These are phyloP conservation scores for Philereme transversata DNA, from an alignment of 2,888 invertebrate species.

Conservation along the genomic window DNA sequence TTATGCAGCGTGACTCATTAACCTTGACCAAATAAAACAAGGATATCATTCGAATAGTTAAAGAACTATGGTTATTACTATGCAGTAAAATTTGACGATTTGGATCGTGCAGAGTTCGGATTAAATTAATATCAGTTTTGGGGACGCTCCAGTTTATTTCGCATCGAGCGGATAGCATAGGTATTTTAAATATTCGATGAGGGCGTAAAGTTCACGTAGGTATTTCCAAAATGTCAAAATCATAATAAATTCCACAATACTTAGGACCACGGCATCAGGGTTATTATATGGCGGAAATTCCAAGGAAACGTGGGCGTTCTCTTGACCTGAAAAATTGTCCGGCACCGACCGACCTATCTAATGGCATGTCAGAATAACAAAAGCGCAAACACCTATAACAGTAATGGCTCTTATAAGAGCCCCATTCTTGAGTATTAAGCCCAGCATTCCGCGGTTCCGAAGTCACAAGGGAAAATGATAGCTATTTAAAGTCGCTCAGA, in stretches of 20 bases:
- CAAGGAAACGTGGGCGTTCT: slow-evolving; percentile 17
- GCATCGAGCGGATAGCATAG: too few species aligned
- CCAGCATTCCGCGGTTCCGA: slow-evolving; percentile 54
- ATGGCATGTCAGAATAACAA: slow-evolving; percentile 49
- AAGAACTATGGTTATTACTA: too few species aligned
- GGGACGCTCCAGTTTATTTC: too few species aligned
- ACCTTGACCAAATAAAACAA: too few species aligned
- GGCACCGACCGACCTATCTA: slow-evolving; percentile 30
- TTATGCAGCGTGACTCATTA: too few species aligned
- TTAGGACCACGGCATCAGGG: not conserved
- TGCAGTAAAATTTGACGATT: too few species aligned
- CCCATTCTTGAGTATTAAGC: slow-evolving; percentile 57
- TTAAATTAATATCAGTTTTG: too few species aligned
- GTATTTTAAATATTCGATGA: too few species aligned
- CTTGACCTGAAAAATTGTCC: slow-evolving; percentile 30
- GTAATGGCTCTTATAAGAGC: slow-evolving; percentile 57
- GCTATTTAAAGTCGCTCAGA: slow-evolving; percentile 75
- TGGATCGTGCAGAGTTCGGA: too few species aligned
- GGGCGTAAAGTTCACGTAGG: too few species aligned
- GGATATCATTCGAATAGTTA: too few species aligned
- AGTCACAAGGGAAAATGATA: slow-evolving; percentile 67
- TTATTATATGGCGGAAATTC: slow-evolving; percentile 7
- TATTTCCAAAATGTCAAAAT: slow-evolving; percentile 6
- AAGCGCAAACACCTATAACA: slow-evolving; percentile 48
- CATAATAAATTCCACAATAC: slow-evolving; percentile 5